These are phyloP conservation scores for Gorsachius magnificus DNA, from an alignment of 2,797 vertebrate genomes.

Conservation along the genomic window DNA sequence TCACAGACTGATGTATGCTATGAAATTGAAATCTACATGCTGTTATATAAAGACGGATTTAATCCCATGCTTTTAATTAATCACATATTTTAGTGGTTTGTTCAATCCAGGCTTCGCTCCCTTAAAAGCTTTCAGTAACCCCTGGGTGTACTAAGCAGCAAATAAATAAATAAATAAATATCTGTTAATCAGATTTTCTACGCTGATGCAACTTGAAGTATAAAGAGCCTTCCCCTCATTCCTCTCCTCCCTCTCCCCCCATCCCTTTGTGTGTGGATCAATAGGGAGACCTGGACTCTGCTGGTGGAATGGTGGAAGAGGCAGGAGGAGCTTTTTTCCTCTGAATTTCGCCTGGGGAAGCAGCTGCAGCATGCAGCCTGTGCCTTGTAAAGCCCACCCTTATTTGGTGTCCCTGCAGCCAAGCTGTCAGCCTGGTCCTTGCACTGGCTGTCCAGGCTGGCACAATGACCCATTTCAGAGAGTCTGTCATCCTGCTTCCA, in stretches of 20 bases:
- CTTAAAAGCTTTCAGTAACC: neutral
- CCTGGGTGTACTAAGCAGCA: neutral
- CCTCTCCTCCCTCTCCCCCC: neutral
- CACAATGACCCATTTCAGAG: neutral
- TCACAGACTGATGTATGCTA: neutral
- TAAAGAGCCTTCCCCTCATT: accelerated
- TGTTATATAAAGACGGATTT: neutral
- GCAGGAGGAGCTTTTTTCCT: neutral
- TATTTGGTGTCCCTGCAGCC: neutral
- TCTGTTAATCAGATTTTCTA: neutral
- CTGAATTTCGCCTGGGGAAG: neutral
- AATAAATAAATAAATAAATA: neutral
- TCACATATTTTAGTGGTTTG: neutral
- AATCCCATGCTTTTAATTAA: neutral
- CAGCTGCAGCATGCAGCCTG: neutral
- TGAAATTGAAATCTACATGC: neutral
- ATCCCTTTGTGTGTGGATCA: neutral
- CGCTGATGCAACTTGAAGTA: neutral
- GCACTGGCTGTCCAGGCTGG: neutral
- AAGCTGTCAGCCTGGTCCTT: neutral
- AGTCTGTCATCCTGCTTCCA: neutral
- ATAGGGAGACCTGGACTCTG: neutral
- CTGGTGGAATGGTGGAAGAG: neutral
- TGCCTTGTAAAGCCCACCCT: neutral
- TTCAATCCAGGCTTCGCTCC: accelerated